Evolutionary conservation across 2,797 vertebrate genomes (phyloP), one percentile per base, ranked within the genome.

Genomic region (Enteromius argenteus): DNA sequence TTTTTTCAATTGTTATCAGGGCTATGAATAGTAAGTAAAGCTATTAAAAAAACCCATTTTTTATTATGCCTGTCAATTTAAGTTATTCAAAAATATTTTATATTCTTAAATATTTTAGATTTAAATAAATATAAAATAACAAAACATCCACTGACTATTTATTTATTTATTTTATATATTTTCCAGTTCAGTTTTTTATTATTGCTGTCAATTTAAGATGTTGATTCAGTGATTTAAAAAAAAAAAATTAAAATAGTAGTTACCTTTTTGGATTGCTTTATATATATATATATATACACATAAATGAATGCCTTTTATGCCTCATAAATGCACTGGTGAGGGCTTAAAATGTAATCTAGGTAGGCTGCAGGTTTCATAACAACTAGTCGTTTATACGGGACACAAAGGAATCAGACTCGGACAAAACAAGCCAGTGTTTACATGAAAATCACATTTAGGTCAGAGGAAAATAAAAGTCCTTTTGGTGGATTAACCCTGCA

Each of bases 401-500:
- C 32, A 56, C n/a, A 56, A 17, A 19, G 42, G 17, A 37, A 23
- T 30, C 35, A 80, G 13, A 60, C 8, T 27, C 11, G 10, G 14
- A 49, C 37, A 58, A 72, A 72, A 71, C 19, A 72, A 81, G 21
- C 8, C 49, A 19, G 19, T 27, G 69, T 82, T 82, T 27, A 74
- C 56, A 42, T 67, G 5, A 67, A 42, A 83, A 76, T 76, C 49
- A 76, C 35, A 76, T 83, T n/a, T 68, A 67, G 44, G 73, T 83
- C 72, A 76, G 32, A 39, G 15, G 6, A 3, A 27, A n/a, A 51
- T 73, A 30, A 62, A 76, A 23, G 23, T 79, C 0, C 46, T 46
- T 51, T 75, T 10, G 39, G 39, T 53, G 39, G 19, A 73, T 60
- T 51, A 49, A 39, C 27, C 49, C 30, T 32, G 9, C 27, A 53